Evolutionary conservation across 2,797 vertebrate species (phyloP).

Genomic region (Spinibarbus caldwelli): DNA sequence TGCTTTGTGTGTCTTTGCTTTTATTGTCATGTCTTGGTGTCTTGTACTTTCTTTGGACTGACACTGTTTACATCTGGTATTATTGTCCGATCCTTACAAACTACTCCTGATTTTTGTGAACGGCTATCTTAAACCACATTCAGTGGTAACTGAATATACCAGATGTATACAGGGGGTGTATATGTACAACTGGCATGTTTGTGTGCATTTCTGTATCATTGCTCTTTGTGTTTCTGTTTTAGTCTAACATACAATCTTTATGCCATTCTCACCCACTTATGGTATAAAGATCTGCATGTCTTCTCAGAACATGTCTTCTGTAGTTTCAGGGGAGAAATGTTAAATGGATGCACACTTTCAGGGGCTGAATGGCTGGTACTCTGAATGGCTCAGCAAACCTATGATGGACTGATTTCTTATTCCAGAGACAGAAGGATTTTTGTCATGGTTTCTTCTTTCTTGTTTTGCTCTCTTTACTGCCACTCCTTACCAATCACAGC

Average conservation of each 20-base stretch:
- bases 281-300: slow-evolving; percentile 52
- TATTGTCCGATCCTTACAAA: neutral
- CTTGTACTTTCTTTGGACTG: neutral
- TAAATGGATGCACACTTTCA: slow-evolving; percentile 53
- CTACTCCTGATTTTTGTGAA: too few species aligned
- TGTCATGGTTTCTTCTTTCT: slow-evolving; percentile 51
- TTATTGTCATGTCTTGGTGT: slow-evolving; percentile 19
- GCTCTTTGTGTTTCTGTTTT: slow-evolving; percentile 20
- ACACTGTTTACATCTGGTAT: slow-evolving; percentile 24
- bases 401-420: slow-evolving; percentile 29
- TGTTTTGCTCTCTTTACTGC: slow-evolving; percentile 18
- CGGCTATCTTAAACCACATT: neutral
- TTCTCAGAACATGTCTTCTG: slow-evolving; percentile 37
- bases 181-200: slow-evolving; percentile 38
- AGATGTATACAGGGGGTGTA: neutral
- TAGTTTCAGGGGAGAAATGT: slow-evolving; percentile 51
- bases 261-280: slow-evolving; percentile 29
- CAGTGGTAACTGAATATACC: neutral
- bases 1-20: slow-evolving; percentile 37
- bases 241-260: slow-evolving; percentile 46
- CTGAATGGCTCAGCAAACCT: slow-evolving; percentile 55
- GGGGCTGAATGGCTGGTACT: slow-evolving; percentile 63
- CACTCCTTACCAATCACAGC: slow-evolving; percentile 75
- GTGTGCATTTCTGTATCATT: slow-evolving; percentile 50
- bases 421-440: slow-evolving; percentile 27